Evolutionary conservation across 2,797 vertebrate genomes (phyloP), one percentile per base, ranked within the genome.

Genomic region (Clarias laeviceps): DNA sequence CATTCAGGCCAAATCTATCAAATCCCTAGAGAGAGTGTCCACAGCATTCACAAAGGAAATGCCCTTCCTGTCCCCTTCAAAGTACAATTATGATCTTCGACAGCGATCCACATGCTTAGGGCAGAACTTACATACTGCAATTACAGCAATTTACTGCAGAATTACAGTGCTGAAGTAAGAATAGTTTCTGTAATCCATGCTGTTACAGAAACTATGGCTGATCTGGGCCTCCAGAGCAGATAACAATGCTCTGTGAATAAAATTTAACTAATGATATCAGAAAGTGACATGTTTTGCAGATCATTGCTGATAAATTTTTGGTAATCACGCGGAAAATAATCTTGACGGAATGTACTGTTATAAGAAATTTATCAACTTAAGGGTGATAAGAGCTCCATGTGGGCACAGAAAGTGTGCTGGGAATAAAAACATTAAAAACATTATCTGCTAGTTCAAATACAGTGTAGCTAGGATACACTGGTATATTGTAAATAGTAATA

Each of bases 41-140:
- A 88, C 87, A 80, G 85, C 85, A 89, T 87, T 87, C 65, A 50
- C 45, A 85, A 88, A 88, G 85, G 64, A 91, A 84, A 91, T 84
- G 86, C 73, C 82, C 80, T 90, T 85, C 82, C 83, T 80, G 83
- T 85, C 45, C 89, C 88, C 86, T 91, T 82, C 77, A 85, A 78
- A 82, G 68, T 68, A 82, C 50, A 59, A 65, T 45, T 72, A 82
- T 76, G 69, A 77, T 88, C 88, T 85, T 77, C 27, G 85, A 87
- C 85, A 91, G 90, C 76, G 74, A 82, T 82, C 59, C 40, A 77
- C 86, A 56, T 84, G 56, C 69, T 56, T 57, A 59, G 79, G 82
- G 81, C 50, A 65, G 80, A 83, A 83, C 57, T 24, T 45, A 50
- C 82, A 45, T 79, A 69, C 85, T 90, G 59, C 87, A 91, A 90